Evolutionary conservation across 2,888 invertebrate genomes (phyloP).

Genomic region (Antheraea assamensis): DNA sequence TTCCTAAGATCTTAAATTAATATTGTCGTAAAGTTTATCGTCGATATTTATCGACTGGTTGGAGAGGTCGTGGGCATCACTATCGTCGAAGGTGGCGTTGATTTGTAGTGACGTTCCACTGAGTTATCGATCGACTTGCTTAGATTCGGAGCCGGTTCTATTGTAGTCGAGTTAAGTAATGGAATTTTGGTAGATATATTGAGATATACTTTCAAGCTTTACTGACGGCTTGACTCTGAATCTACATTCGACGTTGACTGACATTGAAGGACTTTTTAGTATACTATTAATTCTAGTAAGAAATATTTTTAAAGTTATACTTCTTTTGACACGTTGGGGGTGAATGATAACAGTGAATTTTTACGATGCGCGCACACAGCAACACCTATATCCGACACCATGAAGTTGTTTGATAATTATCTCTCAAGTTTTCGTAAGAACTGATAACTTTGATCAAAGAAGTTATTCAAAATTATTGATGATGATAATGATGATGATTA

Average conservation of each 20-base stretch:
- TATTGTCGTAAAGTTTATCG: neutral
- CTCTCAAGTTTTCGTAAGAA: too few relatives aligned
- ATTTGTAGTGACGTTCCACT: slow-evolving; percentile 76
- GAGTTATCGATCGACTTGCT: slow-evolving; percentile 72
- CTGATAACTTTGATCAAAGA: too few relatives aligned
- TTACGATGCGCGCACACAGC: too few relatives aligned
- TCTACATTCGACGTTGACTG: neutral
- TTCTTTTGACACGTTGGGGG: too few relatives aligned
- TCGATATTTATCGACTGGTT: slow-evolving; percentile 72
- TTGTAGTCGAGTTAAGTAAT: slow-evolving; percentile 13
- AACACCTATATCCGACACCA: too few relatives aligned
- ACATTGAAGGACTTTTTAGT: neutral
- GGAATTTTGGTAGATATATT: slow-evolving; percentile 1
- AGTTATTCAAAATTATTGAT: too few relatives aligned
- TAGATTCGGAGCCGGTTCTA: slow-evolving; percentile 19
- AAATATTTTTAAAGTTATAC: too few relatives aligned
- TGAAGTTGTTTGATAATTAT: too few relatives aligned
- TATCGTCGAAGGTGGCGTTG: slow-evolving; percentile 69
- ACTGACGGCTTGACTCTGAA: neutral
- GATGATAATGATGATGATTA: too few relatives aligned
- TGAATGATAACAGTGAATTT: too few relatives aligned
- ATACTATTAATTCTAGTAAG: neutral
- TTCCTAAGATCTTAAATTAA: neutral
- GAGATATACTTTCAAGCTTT: neutral
- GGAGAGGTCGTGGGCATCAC: slow-evolving; percentile 73